Percentiles rank a stretch among this genome's conserved stretches.
Conservation (phyloP, 2,113 vertebrate species). For the Riparia riparia region DNA sequence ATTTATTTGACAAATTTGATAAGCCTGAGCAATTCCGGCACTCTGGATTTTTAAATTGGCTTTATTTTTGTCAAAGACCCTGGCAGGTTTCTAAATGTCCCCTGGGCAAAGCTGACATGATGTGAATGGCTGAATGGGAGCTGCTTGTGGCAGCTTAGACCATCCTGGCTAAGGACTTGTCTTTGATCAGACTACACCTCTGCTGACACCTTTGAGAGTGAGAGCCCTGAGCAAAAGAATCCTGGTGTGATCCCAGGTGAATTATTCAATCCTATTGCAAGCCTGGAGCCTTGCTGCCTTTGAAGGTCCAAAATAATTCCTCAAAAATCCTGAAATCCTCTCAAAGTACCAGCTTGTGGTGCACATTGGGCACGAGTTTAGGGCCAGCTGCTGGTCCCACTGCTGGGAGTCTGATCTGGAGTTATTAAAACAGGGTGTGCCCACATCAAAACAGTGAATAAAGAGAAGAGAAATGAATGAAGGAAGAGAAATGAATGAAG, state of each 20-base stretch:
- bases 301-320: neutral
- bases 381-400: neutral
- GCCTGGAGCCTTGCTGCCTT: neutral
- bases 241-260: neutral
- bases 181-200: fast-evolving
- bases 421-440: neutral
- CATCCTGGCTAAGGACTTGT: neutral
- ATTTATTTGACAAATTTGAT: neutral
- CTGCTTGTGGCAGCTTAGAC: neutral
- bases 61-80: neutral
- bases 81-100: neutral
- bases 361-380: fast-evolving
- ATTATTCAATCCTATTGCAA: fast-evolving
- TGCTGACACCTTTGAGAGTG: neutral
- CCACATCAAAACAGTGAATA: neutral
- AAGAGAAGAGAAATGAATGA: neutral
- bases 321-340: neutral
- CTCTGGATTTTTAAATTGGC: neutral
- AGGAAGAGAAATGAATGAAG: neutral
- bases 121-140: neutral
- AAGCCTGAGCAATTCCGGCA: neutral
- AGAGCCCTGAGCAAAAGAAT: neutral
- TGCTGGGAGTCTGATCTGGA: neutral
- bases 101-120: neutral
- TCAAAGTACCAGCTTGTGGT: neutral